Percentiles rank a stretch among this genome's conserved stretches.
phyloP scores from a whole-genome alignment of 1,140 invertebrate genomes.

The Pentalonia nigronervosa region DNA sequence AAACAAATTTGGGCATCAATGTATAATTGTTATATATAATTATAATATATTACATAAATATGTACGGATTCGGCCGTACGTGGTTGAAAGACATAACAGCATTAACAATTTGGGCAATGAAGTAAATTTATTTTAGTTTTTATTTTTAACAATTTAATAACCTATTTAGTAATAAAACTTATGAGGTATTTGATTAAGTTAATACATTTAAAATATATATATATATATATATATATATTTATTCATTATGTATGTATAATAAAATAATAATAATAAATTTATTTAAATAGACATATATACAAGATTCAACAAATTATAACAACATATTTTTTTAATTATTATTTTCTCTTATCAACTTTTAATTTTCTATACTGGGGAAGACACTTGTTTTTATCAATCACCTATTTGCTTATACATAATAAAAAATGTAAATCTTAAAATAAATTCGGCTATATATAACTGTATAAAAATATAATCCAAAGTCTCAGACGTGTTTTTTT shows the following conservation, averaged over 20 bases:
- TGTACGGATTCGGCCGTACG: conserved; percentile 19
- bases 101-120: conserved; percentile 26
- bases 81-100: conserved; percentile 43
- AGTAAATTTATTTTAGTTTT: conserved; percentile 26
- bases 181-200: conserved; percentile 54
- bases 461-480: conserved; percentile 55
- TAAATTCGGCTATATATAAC: conserved; percentile 38
- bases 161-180: conserved; percentile 42
- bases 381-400: conserved; percentile 53
- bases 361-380: conserved; percentile 51
- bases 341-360: conserved; percentile 14
- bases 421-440: conserved; percentile 42
- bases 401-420: conserved; percentile 55
- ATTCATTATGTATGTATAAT: conserved; percentile 21
- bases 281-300: conserved; percentile 52
- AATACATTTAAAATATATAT: conserved; percentile 21
- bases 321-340: conserved; percentile 39
- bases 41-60: neutral
- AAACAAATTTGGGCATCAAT: conserved; percentile 33
- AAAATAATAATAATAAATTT: conserved; percentile 54
- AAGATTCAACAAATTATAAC: conserved; percentile 54
- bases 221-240: neutral
- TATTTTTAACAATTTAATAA: conserved; percentile 14
- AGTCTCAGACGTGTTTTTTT: conserved; percentile 33
- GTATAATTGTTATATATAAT: conserved; percentile 5